phyloP scores from a whole-genome alignment of 2,113 vertebrate genomes.

The Polypterus senegalus region DNA sequence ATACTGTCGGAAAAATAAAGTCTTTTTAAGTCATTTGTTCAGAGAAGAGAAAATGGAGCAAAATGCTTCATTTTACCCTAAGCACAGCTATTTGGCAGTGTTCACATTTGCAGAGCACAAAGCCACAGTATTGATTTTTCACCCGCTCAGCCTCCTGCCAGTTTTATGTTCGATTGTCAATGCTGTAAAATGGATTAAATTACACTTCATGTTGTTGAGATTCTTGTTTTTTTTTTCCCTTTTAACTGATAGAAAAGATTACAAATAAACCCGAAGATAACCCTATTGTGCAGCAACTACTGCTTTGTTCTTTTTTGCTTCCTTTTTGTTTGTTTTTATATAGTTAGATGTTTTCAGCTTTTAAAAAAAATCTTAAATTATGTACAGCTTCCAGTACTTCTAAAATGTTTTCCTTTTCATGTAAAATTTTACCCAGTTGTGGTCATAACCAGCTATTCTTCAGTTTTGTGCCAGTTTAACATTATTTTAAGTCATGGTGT shows the following conservation, averaged over 20 bases:
- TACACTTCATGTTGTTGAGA: conserved; percentile 52
- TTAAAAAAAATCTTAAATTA: too few relatives aligned
- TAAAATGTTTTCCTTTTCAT: too few relatives aligned
- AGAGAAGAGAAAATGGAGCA: conserved; percentile 51
- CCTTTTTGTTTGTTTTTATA: conserved; percentile 1
- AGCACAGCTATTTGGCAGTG: conserved; percentile 53
- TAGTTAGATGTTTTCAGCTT: too few relatives aligned
- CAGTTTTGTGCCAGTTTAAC: too few relatives aligned
- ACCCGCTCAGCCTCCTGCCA: conserved; percentile 43
- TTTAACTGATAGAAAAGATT: conserved; percentile 38
- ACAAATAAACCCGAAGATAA: conserved; percentile 41
- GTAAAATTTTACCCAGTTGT: too few relatives aligned
- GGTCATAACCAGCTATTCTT: too few relatives aligned
- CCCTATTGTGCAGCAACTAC: conserved; percentile 9
- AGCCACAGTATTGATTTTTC: conserved; percentile 65
- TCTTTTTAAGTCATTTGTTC: conserved; percentile 60
- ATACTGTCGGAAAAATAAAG: conserved; percentile 28
- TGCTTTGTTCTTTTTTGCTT: conserved; percentile 2
- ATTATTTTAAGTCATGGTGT: too few relatives aligned
- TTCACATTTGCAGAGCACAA: conserved; percentile 58
- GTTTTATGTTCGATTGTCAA: conserved; percentile 54
- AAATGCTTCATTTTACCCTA: conserved; percentile 58
- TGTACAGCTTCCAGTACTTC: too few relatives aligned
- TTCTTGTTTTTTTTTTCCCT: conserved; percentile 35
- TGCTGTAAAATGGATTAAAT: conserved; percentile 60